Percentiles rank a stretch among this genome's conserved stretches.
Conservation (phyloP, 1,140 invertebrate species). For the Brachionus rotundiformis region DNA sequence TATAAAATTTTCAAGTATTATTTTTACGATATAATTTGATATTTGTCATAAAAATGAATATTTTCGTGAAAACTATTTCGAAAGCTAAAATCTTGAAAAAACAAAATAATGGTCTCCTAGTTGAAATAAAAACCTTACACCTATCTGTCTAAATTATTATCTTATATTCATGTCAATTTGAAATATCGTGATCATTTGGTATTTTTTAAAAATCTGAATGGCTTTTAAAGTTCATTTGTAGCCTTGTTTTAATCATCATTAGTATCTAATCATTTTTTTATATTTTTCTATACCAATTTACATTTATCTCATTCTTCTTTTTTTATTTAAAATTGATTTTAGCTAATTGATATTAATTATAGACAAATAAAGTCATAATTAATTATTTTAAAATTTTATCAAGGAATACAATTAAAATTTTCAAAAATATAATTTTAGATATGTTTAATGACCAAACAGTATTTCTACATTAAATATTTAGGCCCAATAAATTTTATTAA, state of each 20-base stretch:
- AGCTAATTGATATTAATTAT: too few relatives aligned
- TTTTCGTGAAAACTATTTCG: not conserved
- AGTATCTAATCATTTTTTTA: not conserved
- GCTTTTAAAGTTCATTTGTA: conserved; percentile 2
- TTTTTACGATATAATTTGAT: not conserved
- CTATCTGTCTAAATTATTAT: not conserved
- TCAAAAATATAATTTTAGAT: too few relatives aligned
- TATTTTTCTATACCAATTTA: not conserved
- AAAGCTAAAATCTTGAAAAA: not conserved
- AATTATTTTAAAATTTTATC: too few relatives aligned
- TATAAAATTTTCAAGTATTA: too few relatives aligned
- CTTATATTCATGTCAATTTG: not conserved
- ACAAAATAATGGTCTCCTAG: not conserved
- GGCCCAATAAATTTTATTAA: too few relatives aligned
- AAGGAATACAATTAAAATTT: too few relatives aligned
- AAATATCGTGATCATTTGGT: conserved; percentile 19
- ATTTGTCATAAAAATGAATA: not conserved
- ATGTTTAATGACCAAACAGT: too few relatives aligned
- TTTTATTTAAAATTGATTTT: too few relatives aligned
- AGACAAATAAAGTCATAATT: too few relatives aligned
- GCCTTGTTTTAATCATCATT: not conserved
- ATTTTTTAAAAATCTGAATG: not conserved
- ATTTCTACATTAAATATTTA: too few relatives aligned
- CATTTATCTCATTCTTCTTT: not conserved
- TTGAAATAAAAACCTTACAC: not conserved